Conservation (phyloP, 2,797 vertebrate species). For the Cirrhinus molitorella region DNA sequence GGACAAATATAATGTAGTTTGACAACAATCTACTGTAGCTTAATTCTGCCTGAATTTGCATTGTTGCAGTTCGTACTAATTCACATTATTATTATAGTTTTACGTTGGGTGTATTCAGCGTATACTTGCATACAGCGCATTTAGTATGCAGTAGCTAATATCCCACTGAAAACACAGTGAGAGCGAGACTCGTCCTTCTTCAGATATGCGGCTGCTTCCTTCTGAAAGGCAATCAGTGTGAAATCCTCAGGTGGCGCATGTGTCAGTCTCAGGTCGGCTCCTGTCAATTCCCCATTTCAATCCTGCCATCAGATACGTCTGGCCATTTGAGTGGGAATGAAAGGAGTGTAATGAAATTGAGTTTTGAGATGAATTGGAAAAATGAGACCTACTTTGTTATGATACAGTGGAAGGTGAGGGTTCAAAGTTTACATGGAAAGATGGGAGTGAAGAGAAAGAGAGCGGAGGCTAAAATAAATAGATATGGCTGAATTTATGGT, state of each 20-base stretch:
- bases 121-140: not conserved
- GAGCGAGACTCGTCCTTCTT: not conserved
- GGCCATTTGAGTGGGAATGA: constrained; percentile 55
- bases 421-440: constrained; percentile 11
- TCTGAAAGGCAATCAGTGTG: constrained; percentile 50
- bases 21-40: too few species aligned
- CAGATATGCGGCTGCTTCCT: constrained; percentile 36
- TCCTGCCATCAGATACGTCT: constrained; percentile 44
- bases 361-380: constrained; percentile 44
- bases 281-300: constrained; percentile 58
- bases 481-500: not conserved
- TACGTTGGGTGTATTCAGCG: too few species aligned
- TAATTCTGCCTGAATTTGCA: not conserved
- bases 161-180: not conserved
- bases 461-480: constrained; percentile 19
- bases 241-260: constrained; percentile 55
- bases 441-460: not conserved
- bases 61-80: not conserved
- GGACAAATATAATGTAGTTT: not conserved
- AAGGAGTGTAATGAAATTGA: constrained; percentile 58
- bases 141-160: not conserved
- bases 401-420: constrained; percentile 6
- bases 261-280: constrained; percentile 53
- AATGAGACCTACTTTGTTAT: constrained; percentile 36
- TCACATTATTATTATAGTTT: not conserved